Evolutionary conservation across 2,888 invertebrate genomes (phyloP).

Genomic region (Tiliacea aurago): DNA sequence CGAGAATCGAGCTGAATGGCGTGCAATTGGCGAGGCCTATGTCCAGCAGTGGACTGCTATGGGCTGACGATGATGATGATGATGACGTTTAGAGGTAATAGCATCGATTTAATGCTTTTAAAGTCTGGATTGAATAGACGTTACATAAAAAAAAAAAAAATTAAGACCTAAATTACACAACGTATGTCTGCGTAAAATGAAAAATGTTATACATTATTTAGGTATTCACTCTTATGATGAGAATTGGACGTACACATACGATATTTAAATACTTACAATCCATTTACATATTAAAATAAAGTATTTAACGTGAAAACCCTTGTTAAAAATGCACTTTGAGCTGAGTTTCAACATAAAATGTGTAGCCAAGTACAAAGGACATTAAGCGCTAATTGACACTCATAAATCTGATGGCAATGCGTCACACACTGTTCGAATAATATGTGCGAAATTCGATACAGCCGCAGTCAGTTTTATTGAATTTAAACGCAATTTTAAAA

Average conservation of each 20-base stretch:
- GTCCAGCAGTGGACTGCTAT: too few relatives aligned
- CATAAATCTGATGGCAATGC: slow-evolving; percentile 35
- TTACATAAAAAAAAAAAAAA: not conserved
- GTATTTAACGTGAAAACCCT: slow-evolving; percentile 1
- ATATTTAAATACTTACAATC: slow-evolving; percentile 2
- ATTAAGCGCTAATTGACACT: slow-evolving; percentile 31
- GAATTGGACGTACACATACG: not conserved
- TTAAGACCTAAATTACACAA: not conserved
- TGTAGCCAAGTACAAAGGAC: slow-evolving; percentile 1
- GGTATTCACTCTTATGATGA: not conserved
- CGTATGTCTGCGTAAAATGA: not conserved
- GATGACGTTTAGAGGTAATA: not conserved
- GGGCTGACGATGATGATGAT: too few relatives aligned
- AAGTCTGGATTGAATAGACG: not conserved
- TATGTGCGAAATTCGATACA: slow-evolving; percentile 14
- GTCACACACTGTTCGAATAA: slow-evolving; percentile 18
- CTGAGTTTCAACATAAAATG: slow-evolving; percentile 6
- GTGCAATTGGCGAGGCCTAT: too few relatives aligned
- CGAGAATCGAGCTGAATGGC: too few relatives aligned
- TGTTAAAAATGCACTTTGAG: not conserved
- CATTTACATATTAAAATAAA: slow-evolving; percentile 1
- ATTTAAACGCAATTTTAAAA: slow-evolving; percentile 25
- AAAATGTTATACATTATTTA: not conserved
- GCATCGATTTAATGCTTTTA: not conserved
- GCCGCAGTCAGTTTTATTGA: slow-evolving; percentile 25